These are phyloP conservation scores for Sebastes iracundus DNA, from an alignment of 2,797 vertebrate species.

Conservation along the genomic window DNA sequence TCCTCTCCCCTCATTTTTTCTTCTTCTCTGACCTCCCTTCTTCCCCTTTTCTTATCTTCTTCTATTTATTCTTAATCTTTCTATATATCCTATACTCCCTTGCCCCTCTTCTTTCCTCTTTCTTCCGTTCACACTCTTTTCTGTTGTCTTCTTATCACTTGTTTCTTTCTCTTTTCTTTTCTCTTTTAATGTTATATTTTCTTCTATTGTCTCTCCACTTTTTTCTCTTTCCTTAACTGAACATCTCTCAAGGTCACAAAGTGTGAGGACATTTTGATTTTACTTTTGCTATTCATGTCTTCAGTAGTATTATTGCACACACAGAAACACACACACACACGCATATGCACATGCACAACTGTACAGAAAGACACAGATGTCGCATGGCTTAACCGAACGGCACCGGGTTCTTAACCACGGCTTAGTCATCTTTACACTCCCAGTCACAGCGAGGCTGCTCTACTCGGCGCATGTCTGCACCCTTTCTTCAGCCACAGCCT, in stretches of 20 bases:
- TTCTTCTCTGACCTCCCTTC: neutral
- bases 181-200: neutral
- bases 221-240: too few species aligned
- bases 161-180: neutral
- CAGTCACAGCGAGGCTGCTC: neutral
- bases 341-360: neutral
- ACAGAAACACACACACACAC: neutral
- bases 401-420: slow-evolving; percentile 29
- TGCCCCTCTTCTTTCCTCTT: neutral
- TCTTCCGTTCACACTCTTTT: neutral
- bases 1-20: neutral
- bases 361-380: slow-evolving; percentile 25
- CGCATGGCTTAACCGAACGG: slow-evolving; percentile 34
- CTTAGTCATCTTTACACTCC: slow-evolving; percentile 35
- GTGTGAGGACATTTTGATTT: neutral
- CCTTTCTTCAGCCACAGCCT: neutral
- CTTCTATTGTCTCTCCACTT: too few species aligned
- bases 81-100: neutral
- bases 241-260: neutral
- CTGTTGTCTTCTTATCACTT: neutral
- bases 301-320: slow-evolving; percentile 2
- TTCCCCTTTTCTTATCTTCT: neutral
- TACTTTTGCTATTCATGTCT: neutral
- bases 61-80: neutral
- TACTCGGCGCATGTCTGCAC: neutral